Conservation (phyloP, 2,113 vertebrate genomes). For the Eptesicus fuscus region DNA sequence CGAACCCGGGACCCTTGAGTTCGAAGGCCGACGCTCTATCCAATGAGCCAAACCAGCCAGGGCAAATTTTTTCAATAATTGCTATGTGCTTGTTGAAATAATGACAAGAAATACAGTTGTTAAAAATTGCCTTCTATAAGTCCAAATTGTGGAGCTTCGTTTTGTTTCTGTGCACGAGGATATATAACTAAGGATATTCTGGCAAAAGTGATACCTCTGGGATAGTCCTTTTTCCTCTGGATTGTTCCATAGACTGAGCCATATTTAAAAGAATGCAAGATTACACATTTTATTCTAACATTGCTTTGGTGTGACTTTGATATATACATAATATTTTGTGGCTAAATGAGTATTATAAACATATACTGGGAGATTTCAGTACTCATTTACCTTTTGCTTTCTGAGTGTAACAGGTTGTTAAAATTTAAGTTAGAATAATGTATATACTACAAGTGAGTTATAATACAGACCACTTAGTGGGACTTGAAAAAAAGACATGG, state of each 20-base stretch:
- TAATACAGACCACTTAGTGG: not conserved
- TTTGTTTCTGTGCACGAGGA: not conserved
- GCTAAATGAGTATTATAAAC: not conserved
- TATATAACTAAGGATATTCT: not conserved
- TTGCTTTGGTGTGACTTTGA: not conserved
- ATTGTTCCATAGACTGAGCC: not conserved
- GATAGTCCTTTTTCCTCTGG: not conserved
- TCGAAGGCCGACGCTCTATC: too few relatives aligned
- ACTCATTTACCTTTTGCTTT: not conserved
- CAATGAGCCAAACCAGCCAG: too few relatives aligned
- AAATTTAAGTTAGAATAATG: not conserved
- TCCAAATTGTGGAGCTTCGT: not conserved
- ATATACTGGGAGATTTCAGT: not conserved
- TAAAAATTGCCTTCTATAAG: not conserved
- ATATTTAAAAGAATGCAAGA: not conserved
- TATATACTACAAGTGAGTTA: not conserved
- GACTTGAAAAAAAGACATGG: not conserved
- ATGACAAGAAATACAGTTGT: not conserved
- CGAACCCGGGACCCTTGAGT: too few relatives aligned
- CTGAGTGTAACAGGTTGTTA: not conserved
- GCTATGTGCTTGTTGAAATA: not conserved
- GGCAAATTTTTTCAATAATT: not conserved
- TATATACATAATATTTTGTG: not conserved
- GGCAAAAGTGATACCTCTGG: accelerated
- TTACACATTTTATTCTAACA: not conserved